Evolutionary conservation across 2,888 invertebrate genomes (phyloP), one percentile per base, ranked within the genome.

Genomic region (Stenodera caucasica): DNA sequence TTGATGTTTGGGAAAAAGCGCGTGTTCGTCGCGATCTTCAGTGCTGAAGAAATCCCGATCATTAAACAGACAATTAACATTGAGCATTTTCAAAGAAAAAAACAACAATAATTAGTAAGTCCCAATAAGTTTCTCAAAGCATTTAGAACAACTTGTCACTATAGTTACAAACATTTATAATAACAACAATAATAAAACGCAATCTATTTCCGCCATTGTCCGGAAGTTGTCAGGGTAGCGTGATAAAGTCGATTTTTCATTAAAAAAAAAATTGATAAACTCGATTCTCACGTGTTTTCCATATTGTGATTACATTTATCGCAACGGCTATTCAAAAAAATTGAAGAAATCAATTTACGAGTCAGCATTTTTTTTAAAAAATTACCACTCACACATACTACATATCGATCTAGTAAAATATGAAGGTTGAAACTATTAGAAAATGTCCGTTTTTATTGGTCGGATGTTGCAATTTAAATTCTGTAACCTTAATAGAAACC

Each of bases 381-480:
- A n/a, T n/a, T n/a, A n/a, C n/a, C 51, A 32, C 29, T 51, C 51
- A 51, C 51, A 30, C 33, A n/a, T 33, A 14, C 9, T n/a, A n/a
- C 11, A 45, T 15, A 52, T 33, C 33, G 52, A 52, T 52, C 52
- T 32, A 50, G 11, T 30, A 30, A 33, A 52, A 15, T 15, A 52
- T 52, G 52, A 52, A 52, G 52, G 52, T 52, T 52, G 52, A 52
- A 52, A 15, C 52, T 32, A 52, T 52, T 52, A 52, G 52, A 52
- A 52, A 52, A 32, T 52, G 33, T 52, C 52, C 52, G 26, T 18
- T 26, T 23, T 50, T 23, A 50, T 23, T 50, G 30, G 26, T 29
- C 12, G 32, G 52, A 45, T 52, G 52, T 52, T 52, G 52, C 52
- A 52, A 52, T 45, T 45, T 45, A 45, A 45, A 37, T 37, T 45